Conservation (phyloP, 2,113 vertebrate species). For the Serilophus lunatus region DNA sequence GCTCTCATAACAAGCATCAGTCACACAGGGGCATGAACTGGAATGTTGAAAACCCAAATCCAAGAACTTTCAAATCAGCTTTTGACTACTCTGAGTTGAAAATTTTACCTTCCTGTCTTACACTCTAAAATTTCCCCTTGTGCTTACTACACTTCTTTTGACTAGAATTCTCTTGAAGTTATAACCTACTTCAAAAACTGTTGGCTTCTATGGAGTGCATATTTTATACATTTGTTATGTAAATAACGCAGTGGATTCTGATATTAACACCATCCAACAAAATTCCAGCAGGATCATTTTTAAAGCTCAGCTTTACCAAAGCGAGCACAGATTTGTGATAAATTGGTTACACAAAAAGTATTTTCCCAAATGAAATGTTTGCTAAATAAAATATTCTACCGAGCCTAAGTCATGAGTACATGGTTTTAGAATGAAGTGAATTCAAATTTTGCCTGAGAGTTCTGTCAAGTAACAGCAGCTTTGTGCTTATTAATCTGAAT, state of each 20-base stretch:
- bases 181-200: neutral
- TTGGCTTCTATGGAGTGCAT: neutral
- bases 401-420: neutral
- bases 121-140: neutral
- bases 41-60: neutral
- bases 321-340: neutral
- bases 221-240: neutral
- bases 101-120: neutral
- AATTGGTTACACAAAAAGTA: neutral
- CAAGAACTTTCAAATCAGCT: neutral
- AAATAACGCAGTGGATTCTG: neutral
- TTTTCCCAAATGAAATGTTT: neutral
- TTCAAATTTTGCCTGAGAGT: neutral
- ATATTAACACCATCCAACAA: neutral
- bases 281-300: neutral
- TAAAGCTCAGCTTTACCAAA: neutral
- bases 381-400: neutral
- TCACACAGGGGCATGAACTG: neutral
- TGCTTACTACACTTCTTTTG: neutral
- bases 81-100: neutral
- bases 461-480: neutral
- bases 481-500: neutral
- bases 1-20: neutral
- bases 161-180: neutral
- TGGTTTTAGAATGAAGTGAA: neutral